Conservation (phyloP, 2,113 vertebrate species). For the Zosterops borbonicus region DNA sequence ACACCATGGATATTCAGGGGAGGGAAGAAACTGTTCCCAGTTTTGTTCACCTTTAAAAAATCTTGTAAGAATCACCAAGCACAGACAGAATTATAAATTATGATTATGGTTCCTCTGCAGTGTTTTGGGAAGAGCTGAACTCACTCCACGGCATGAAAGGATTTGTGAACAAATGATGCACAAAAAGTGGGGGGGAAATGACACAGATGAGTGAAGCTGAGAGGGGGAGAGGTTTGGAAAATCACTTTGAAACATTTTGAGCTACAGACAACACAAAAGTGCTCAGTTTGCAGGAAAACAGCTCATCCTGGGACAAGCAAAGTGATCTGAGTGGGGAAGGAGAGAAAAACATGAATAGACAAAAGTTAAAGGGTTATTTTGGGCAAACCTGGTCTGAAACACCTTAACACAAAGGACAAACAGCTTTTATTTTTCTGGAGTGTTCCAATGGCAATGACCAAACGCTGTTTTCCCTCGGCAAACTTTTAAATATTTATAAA, state of each 20-base stretch:
- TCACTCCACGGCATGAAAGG: background rate
- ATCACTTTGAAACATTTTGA: background rate
- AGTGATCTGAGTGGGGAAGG: background rate
- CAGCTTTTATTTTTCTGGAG: background rate
- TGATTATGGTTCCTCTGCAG: rapidly evolving
- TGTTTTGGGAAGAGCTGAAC: background rate
- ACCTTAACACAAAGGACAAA: background rate
- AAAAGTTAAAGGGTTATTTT: background rate
- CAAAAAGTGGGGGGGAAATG: background rate
- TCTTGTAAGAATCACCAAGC: background rate
- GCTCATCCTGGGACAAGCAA: background rate
- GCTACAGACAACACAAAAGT: background rate
- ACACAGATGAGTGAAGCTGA: background rate
- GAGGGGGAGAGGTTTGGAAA: background rate
- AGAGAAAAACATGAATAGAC: rapidly evolving
- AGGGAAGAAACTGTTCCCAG: background rate
- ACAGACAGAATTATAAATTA: background rate
- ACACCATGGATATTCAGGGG: background rate
- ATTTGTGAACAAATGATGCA: background rate
- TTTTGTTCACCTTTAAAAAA: background rate
- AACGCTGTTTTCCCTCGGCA: background rate
- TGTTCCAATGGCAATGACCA: background rate
- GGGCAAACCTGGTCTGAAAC: background rate
- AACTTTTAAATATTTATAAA: background rate
- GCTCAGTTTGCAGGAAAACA: background rate